Percentiles rank a stretch among this genome's conserved stretches.
Evolutionary conservation across 1,140 invertebrate genomes (phyloP).

Genomic region (Drosophila lacertosa): DNA sequence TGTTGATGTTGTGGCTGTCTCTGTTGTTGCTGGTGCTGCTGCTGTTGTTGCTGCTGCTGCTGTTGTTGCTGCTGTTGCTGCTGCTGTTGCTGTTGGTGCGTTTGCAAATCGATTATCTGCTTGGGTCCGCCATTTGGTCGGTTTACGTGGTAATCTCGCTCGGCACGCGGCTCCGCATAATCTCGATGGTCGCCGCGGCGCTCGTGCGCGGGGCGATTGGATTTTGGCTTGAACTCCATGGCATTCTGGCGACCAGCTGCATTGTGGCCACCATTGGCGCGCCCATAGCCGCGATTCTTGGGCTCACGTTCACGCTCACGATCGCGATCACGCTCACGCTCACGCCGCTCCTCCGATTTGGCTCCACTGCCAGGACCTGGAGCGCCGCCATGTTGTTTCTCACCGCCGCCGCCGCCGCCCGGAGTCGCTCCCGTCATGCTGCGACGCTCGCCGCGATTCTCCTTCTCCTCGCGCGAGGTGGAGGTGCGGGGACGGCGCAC

Average conservation of each 20-base stretch:
- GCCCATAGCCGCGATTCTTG: conserved; percentile 58
- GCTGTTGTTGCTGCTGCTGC: conserved; percentile 31
- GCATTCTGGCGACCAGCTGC: conserved; percentile 53
- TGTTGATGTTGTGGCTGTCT: conserved; percentile 19
- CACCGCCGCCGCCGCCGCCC: conserved; percentile 4
- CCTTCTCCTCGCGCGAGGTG: conserved; percentile 72
- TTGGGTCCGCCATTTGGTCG: conserved; percentile 54
- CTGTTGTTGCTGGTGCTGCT: conserved; percentile 9
- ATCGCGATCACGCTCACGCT: conserved; percentile 44
- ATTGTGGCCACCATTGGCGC: conserved; percentile 48
- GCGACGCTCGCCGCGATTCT: conserved; percentile 67
- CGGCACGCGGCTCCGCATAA: conserved; percentile 44
- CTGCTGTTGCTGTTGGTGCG: conserved; percentile 36
- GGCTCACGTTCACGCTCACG: conserved; percentile 50
- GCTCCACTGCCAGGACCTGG: conserved; percentile 11
- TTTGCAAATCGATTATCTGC: conserved; percentile 41
- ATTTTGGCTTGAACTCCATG: conserved; percentile 67
- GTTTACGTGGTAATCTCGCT: conserved; percentile 33
- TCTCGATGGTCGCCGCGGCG: conserved; percentile 54
- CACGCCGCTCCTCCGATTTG: conserved; percentile 45
- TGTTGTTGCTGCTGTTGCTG: conserved; percentile 54
- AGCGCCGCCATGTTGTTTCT: conserved; percentile 37
- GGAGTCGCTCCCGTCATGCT: background rate
- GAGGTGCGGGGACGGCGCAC: conserved; percentile 43
- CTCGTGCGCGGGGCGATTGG: conserved; percentile 35